Conservation (phyloP, 2,797 vertebrate species). For the Rhyacichthys aspro region DNA sequence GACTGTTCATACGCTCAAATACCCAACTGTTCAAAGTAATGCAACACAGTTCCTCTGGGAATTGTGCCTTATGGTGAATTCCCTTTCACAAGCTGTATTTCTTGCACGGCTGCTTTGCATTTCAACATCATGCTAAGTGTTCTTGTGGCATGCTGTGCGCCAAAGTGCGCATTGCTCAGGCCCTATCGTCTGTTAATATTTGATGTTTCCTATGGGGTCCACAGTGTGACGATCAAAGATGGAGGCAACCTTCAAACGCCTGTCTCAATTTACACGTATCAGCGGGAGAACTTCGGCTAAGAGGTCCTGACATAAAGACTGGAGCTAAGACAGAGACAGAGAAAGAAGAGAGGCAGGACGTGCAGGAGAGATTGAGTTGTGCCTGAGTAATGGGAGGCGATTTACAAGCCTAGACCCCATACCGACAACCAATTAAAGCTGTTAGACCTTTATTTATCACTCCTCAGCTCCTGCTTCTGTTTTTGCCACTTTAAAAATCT, state of each 20-base stretch:
- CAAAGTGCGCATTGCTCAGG: slow-evolving; percentile 28
- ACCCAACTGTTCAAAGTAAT: slow-evolving; percentile 54
- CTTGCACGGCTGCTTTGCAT: slow-evolving; percentile 44
- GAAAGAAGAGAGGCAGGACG: slow-evolving; percentile 17
- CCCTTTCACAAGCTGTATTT: slow-evolving; percentile 33
- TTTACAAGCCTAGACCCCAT: slow-evolving; percentile 40
- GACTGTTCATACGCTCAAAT: slow-evolving; percentile 33
- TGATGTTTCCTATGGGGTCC: slow-evolving; percentile 68
- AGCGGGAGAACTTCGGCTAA: slow-evolving; percentile 44
- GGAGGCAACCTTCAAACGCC: slow-evolving; percentile 71
- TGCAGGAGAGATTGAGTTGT: slow-evolving; percentile 18
- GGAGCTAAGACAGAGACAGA: neutral
- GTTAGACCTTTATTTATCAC: slow-evolving; percentile 51
- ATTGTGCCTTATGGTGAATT: neutral
- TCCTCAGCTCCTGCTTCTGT: slow-evolving; percentile 23
- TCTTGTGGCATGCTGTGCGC: slow-evolving; percentile 43
- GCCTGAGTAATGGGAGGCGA: slow-evolving; percentile 27
- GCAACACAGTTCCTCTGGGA: slow-evolving; percentile 49
- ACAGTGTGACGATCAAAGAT: slow-evolving; percentile 63
- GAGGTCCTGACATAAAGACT: slow-evolving; percentile 18
- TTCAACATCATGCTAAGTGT: slow-evolving; percentile 41
- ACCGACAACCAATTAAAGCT: slow-evolving; percentile 57
- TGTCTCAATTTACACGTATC: slow-evolving; percentile 56
- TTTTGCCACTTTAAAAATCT: slow-evolving; percentile 29
- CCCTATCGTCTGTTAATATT: slow-evolving; percentile 67